phyloP scores from a whole-genome alignment of 1,140 invertebrate genomes.

The Semibalanus balanoides region DNA sequence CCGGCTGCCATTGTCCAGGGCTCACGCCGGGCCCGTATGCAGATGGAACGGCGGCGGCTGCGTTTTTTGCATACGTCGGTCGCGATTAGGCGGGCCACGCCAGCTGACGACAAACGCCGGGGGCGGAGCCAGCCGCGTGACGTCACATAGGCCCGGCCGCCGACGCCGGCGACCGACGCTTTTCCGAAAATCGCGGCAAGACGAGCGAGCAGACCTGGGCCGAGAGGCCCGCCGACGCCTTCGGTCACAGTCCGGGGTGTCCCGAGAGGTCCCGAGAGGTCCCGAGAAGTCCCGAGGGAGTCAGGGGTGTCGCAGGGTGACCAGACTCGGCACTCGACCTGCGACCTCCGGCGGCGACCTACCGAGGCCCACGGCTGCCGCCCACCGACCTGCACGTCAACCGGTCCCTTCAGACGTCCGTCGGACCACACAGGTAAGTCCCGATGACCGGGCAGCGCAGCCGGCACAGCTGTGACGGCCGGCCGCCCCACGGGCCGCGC shows the following conservation, averaged over 20 bases:
- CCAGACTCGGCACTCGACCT: too few relatives aligned
- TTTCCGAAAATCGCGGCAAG: too few relatives aligned
- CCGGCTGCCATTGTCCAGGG: neutral
- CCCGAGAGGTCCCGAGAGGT: too few relatives aligned
- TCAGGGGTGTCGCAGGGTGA: too few relatives aligned
- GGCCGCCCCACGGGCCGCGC: too few relatives aligned
- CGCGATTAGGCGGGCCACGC: neutral
- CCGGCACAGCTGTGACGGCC: neutral
- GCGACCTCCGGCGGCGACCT: too few relatives aligned
- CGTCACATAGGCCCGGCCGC: neutral
- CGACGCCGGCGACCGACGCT: neutral
- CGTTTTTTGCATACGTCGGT: neutral
- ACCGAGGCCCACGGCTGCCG: too few relatives aligned
- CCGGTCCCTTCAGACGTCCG: neutral
- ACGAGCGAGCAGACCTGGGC: too few relatives aligned
- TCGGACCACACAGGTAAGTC: neutral
- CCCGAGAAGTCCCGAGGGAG: too few relatives aligned
- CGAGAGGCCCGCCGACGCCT: too few relatives aligned
- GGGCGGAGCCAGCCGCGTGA: neutral
- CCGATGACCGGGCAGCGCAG: neutral
- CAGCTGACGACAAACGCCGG: neutral
- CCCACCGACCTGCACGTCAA: neutral
- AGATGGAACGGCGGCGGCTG: neutral
- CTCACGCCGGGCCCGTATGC: neutral
- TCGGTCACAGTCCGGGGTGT: too few relatives aligned